These are phyloP conservation scores for Phylloscopus trochilus DNA, from an alignment of 2,113 vertebrate species.

Conservation along the genomic window DNA sequence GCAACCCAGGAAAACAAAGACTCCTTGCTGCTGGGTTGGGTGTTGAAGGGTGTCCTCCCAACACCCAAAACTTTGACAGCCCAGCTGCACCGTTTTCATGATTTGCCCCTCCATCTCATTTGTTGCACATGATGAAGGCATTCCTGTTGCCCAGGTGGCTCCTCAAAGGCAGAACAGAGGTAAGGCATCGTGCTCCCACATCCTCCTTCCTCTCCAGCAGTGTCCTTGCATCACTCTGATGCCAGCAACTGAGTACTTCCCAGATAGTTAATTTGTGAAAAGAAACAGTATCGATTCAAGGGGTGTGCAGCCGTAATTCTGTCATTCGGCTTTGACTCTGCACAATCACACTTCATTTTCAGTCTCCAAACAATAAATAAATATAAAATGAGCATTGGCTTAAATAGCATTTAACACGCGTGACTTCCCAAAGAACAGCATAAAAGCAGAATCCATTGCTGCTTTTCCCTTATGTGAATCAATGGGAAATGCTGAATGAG, in stretches of 20 bases:
- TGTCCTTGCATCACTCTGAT: not conserved
- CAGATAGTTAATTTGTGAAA: constrained; percentile 18
- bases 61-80: not conserved
- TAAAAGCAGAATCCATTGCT: not conserved
- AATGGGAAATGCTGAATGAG: not conserved
- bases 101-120: not conserved
- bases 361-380: constrained; percentile 46
- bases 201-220: not conserved
- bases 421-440: not conserved
- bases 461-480: not conserved
- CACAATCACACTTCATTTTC: constrained; percentile 13
- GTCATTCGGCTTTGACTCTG: not conserved
- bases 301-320: not conserved
- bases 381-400: constrained; percentile 8
- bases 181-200: fast-evolving
- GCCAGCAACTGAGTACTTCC: not conserved
- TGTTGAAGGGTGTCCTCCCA: not conserved
- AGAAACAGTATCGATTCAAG: constrained; percentile 13
- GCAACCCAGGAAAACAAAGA: not conserved
- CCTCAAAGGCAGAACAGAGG: not conserved
- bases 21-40: not conserved
- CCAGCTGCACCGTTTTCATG: not conserved
- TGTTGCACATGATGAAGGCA: not conserved
- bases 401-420: not conserved
- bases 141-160: not conserved